These are phyloP conservation scores for Nothura maculosa DNA, from an alignment of 2,797 vertebrate species.

Conservation along the genomic window DNA sequence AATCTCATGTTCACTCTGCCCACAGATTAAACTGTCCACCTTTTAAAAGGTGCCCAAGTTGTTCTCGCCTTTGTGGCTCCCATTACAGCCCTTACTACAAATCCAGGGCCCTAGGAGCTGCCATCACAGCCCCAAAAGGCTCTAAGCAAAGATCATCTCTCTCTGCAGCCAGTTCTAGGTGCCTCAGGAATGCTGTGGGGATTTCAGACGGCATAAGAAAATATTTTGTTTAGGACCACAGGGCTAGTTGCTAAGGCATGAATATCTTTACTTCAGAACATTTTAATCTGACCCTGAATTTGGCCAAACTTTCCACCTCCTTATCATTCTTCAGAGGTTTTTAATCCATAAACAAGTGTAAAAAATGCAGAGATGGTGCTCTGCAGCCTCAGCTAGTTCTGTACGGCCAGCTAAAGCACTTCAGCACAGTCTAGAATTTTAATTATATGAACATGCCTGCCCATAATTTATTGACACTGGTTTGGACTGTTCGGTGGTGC, in stretches of 20 bases:
- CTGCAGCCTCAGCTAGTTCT: background rate
- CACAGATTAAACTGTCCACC: background rate
- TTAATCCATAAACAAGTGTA: background rate
- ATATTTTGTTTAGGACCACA: accelerated
- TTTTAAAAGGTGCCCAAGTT: background rate
- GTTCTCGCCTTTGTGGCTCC: background rate
- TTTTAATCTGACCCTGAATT: accelerated
- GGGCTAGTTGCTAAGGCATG: background rate
- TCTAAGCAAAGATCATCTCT: no score
- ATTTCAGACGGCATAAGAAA: accelerated
- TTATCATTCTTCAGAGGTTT: background rate
- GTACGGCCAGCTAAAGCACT: background rate
- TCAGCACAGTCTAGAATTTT: background rate
- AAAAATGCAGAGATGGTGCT: no score
- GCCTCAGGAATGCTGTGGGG: background rate
- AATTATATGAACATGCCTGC: background rate
- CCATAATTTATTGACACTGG: background rate
- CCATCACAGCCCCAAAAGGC: accelerated
- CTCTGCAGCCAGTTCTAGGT: background rate
- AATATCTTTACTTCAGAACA: background rate
- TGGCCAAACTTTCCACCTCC: accelerated
- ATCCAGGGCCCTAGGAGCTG: background rate
- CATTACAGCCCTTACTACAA: background rate
- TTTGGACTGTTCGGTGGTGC: background rate
- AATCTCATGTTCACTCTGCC: accelerated